Base-by-base conservation (phyloP, 1,140 invertebrate species). In the Armadillidium nasatum region DNA sequence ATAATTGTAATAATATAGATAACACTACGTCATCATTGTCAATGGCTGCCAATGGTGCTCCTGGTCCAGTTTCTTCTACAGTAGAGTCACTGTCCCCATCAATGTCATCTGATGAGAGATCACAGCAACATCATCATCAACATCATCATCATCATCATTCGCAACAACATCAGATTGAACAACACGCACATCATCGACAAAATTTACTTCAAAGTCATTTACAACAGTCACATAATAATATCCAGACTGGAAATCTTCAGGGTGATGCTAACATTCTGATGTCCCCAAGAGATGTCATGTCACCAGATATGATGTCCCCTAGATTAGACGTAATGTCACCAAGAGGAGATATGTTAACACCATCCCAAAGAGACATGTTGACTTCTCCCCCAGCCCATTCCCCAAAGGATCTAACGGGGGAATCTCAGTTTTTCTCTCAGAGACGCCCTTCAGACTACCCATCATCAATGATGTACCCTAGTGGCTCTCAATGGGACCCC, bases 311-410 rank as follows among this genome's bases (percentile, higher is more conserved):
- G 50, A 60, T 60, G 50, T 60, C 50, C 19, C 50, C 50, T 4
- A 13, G 50, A 7, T 13, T 19, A 19, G 50, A 60, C 50, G 19
- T 60, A 7, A 60, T 60, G 50, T 60, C 50, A 2, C 19, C 50
- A 4, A 33, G 33, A 33, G 33, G 33, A 33, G 33, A 33, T 33
- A 33, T 33, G 33, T 6, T 33, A 33, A 33, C 33, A 60, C 22
- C 46, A 7, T 75, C 73, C 44, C 73, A 60, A 13, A 75, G 73
- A 75, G 73, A 75, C 22, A 75, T 75, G 73, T 68, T 75, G 54
- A 75, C 73, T 4, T 75, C 73, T 22, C 73, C 73, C 2, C 73
- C 73, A 15, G 69, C 68, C 46, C 73, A 46, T 2, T 75, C 73
- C 21, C 73, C 73, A 13, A 75, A 75, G 21, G 73, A 75, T 68